Evolutionary conservation across 2,113 vertebrate species (phyloP).

Genomic region (Boulengeromyrus knoepffleri): DNA sequence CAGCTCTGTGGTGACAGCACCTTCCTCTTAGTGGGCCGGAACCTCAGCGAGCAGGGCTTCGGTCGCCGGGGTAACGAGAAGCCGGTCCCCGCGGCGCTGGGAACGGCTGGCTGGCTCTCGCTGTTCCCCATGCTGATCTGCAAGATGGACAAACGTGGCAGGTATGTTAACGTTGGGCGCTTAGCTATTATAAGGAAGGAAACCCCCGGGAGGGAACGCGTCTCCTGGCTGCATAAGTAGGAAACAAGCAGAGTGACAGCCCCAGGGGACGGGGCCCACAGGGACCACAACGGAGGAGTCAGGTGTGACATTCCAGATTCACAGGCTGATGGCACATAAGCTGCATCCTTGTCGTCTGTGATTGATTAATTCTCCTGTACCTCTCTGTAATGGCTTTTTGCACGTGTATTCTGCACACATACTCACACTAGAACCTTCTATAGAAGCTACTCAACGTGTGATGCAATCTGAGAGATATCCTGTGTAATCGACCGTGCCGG

Average conservation of each 20-base stretch:
- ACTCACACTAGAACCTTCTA: background rate
- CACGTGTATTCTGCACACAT: background rate
- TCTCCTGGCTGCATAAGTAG: background rate
- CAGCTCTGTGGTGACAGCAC: conserved; percentile 67
- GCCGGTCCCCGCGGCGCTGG: conserved; percentile 56
- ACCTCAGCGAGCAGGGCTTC: conserved; percentile 72
- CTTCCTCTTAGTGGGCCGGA: conserved; percentile 63
- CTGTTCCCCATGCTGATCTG: conserved; percentile 88
- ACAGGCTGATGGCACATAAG: background rate
- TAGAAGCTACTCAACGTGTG: background rate
- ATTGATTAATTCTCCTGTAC: background rate
- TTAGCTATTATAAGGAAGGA: background rate
- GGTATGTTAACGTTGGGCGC: background rate
- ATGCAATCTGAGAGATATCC: background rate
- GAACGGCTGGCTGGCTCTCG: conserved; percentile 81
- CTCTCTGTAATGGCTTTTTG: background rate
- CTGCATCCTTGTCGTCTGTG: background rate
- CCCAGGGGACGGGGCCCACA: background rate
- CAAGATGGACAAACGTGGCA: background rate
- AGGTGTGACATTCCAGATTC: background rate
- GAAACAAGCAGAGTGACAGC: background rate
- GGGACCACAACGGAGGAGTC: background rate
- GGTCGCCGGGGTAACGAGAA: conserved; percentile 58
- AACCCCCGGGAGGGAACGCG: background rate
- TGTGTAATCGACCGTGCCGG: background rate